These are phyloP conservation scores for Bos indicus DNA, from an alignment of 2,113 vertebrate genomes.

Conservation along the genomic window DNA sequence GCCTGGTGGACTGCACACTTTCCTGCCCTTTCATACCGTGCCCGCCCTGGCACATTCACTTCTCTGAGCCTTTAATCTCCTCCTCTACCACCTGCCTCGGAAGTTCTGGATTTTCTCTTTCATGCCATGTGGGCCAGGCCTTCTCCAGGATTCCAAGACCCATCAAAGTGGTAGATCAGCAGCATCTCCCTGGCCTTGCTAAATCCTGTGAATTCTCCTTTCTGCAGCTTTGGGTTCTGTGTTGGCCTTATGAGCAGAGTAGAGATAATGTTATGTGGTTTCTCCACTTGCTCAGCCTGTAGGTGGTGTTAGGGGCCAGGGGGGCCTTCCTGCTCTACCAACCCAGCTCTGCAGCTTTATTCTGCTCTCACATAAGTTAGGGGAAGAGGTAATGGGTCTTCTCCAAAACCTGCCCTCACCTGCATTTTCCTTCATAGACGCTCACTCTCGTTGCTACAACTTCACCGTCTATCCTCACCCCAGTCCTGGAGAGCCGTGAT, in stretches of 20 bases:
- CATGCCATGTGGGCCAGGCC: fast-evolving
- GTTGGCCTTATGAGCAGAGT: no score
- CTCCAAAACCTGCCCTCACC: no score
- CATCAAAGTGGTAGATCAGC: not conserved
- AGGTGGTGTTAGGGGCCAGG: not conserved
- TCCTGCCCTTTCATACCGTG: not conserved
- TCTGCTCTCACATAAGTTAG: not conserved
- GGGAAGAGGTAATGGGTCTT: fast-evolving
- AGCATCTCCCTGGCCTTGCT: no score
- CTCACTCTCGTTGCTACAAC: not conserved
- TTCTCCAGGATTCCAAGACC: not conserved
- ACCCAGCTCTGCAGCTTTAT: not conserved
- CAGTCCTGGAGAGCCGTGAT: not conserved
- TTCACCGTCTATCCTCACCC: not conserved
- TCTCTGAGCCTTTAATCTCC: not conserved
- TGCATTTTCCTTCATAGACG: not conserved
- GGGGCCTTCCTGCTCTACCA: fast-evolving
- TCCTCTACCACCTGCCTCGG: not conserved
- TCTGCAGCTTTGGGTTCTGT: fast-evolving
- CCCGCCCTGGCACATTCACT: no score
- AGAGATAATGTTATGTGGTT: not conserved
- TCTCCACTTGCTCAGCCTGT: no score
- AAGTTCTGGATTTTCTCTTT: not conserved
- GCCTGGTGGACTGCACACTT: fast-evolving
- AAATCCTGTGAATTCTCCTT: fast-evolving